Percentiles rank a stretch among this genome's conserved stretches.
Conservation (phyloP, 2,113 vertebrate genomes). For the Xerus inauris region DNA sequence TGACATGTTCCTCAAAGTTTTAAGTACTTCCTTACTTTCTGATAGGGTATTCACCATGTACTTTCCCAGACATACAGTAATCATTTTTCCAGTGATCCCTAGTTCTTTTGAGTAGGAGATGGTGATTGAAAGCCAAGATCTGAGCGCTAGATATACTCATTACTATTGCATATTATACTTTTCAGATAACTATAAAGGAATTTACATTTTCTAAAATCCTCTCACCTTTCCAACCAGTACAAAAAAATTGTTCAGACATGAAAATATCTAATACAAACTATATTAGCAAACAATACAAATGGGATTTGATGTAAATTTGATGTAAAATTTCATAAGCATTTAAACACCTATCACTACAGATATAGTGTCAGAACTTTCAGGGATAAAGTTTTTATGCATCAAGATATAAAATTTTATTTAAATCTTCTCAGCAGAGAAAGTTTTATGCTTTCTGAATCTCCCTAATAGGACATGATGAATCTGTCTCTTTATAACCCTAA, state of each 20-base stretch:
- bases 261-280: not conserved
- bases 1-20: not conserved
- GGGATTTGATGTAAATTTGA: too few species aligned
- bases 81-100: not conserved
- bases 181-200: not conserved
- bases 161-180: not conserved
- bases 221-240: not conserved
- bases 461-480: not conserved
- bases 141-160: not conserved
- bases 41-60: not conserved
- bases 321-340: not conserved
- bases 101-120: not conserved
- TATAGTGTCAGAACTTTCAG: not conserved
- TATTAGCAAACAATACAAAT: not conserved
- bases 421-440: not conserved
- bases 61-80: not conserved
- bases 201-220: not conserved
- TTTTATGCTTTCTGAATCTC: conserved; percentile 12
- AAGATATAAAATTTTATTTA: not conserved
- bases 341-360: not conserved
- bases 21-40: not conserved
- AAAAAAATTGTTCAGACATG: not conserved
- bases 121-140: not conserved
- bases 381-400: not conserved
- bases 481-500: not conserved